Evolutionary conservation across 2,888 invertebrate genomes (phyloP).

Genomic region (Euclidia mi): DNA sequence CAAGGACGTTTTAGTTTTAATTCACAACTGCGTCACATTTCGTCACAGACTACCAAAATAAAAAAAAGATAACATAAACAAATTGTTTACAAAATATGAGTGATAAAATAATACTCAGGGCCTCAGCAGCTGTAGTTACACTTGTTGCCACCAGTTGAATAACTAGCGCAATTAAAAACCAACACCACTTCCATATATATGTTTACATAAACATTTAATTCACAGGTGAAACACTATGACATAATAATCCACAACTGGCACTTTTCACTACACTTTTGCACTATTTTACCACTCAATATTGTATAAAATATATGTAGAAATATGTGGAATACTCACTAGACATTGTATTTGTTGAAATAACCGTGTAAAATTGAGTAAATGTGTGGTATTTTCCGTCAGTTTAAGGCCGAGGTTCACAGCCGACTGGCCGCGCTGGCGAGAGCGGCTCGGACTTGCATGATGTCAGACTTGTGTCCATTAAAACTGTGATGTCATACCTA

Average conservation of each 20-base stretch:
- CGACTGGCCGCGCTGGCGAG: slow-evolving; percentile 10
- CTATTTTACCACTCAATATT: background rate
- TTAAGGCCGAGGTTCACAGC: slow-evolving; percentile 7
- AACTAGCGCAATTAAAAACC: slow-evolving; percentile 14
- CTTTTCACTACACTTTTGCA: slow-evolving; percentile 9
- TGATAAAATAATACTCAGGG: too few species aligned
- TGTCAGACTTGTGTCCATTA: background rate
- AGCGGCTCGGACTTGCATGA: background rate
- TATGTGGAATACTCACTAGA: slow-evolving; percentile 38
- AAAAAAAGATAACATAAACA: too few species aligned
- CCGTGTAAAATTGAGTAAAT: background rate
- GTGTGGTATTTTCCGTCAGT: background rate
- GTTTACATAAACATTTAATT: slow-evolving; percentile 13
- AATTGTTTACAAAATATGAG: too few species aligned
- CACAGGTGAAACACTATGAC: slow-evolving; percentile 9
- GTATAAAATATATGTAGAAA: slow-evolving; percentile 3
- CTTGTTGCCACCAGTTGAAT: slow-evolving; percentile 4
- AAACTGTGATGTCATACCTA: slow-evolving; percentile 24
- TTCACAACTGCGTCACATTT: too few species aligned
- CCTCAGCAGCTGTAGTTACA: background rate
- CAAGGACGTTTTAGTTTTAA: too few species aligned
- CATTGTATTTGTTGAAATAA: slow-evolving; percentile 15
- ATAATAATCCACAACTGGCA: slow-evolving; percentile 1
- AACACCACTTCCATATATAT: slow-evolving; percentile 12
- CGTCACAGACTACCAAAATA: too few species aligned